These are phyloP conservation scores for Gobionotothen gibberifrons DNA, from an alignment of 2,797 vertebrate genomes.

Conservation along the genomic window DNA sequence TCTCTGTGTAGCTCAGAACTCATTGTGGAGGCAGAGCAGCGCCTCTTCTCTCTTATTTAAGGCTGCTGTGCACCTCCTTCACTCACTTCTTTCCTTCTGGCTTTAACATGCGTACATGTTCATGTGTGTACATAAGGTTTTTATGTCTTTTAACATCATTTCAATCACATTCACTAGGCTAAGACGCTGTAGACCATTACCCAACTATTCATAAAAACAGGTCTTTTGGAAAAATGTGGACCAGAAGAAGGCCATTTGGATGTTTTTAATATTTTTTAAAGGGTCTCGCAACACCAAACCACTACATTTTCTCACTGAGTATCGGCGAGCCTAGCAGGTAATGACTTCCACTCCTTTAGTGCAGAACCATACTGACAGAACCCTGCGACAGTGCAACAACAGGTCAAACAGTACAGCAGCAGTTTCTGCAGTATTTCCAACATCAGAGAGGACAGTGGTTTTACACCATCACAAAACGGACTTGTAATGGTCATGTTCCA, in stretches of 20 bases:
- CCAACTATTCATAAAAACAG: background rate
- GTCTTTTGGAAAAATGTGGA: background rate
- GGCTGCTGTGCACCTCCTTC: conserved; percentile 36
- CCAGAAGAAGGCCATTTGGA: background rate
- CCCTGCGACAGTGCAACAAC: background rate
- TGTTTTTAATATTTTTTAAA: background rate
- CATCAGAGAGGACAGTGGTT: background rate
- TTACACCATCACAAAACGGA: background rate
- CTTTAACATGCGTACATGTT: conserved; percentile 2
- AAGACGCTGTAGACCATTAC: background rate
- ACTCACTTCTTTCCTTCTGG: conserved; percentile 14
- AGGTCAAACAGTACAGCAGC: background rate
- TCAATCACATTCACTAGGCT: background rate
- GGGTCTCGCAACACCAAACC: background rate
- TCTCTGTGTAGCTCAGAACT: conserved; percentile 27
- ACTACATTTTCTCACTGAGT: background rate
- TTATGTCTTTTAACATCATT: background rate
- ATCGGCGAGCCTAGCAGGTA: background rate
- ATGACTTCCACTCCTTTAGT: background rate
- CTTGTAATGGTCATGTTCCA: background rate
- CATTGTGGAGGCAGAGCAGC: conserved; percentile 45
- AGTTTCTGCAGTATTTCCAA: background rate
- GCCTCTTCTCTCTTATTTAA: conserved; percentile 63
- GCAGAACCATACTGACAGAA: background rate
- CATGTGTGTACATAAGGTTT: conserved; percentile 1